Base-by-base conservation (phyloP, 2,113 vertebrate species). In the Chitala chitala region DNA sequence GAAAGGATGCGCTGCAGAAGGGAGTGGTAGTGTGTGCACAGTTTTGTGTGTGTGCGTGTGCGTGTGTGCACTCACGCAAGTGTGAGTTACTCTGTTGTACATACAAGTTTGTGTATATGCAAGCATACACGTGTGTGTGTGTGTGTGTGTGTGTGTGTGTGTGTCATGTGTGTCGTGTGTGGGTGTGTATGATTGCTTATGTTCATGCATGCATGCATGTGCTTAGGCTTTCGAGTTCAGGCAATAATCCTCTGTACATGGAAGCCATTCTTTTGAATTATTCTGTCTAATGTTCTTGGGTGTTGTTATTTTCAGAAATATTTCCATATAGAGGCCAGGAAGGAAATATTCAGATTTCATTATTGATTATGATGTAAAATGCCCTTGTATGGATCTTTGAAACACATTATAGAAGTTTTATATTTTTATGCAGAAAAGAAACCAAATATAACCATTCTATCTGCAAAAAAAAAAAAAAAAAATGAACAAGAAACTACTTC, bases 271-370 rank as follows among this genome's bases (percentile, higher is more conserved):
- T 69, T 36, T 74, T 71, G 55, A n/a, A 71, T 75, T 31, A 26
- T 82, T 75, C 22, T 22, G 2, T 64, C 13, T 51, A 31, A 65
- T 22, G 3, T 64, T 51, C 46, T 58, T 77, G 36, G 72, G 15
- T 55, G 71, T 17, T 76, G 71, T 56, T 71, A 71, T 54, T 74
- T 73, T 1, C 2, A 78, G 73, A 58, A 64, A 36, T 61, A 53
- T 74, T 38, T 40, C 51, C 31, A 55, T 55, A 51, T 36, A 55
- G 51, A 71, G 9, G 50, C 4, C 31, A 40, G 51, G 51, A 54
- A 55, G 69, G 51, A 54, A 71, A 71, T 71, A 42, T 54, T 55
- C 50, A 3, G 12, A 38, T 55, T 71, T 55, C 69, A 40, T 38
- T 38, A 54, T 54, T 48, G 68, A 69, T 69, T 71, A 22, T 10